These are phyloP conservation scores for Taphrorychus bicolor DNA, from an alignment of 2,888 invertebrate genomes.

Conservation along the genomic window DNA sequence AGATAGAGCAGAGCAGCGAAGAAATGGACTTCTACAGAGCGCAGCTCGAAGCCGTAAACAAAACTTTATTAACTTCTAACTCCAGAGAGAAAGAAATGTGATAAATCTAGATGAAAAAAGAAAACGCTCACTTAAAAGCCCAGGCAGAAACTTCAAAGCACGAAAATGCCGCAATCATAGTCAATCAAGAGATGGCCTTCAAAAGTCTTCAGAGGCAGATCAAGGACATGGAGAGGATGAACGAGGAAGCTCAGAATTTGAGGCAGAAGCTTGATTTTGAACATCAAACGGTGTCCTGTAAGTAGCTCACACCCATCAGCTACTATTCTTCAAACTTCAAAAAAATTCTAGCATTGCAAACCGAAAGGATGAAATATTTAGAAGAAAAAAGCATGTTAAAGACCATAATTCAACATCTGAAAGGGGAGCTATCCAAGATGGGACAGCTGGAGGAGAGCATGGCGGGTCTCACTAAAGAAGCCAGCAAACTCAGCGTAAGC, in stretches of 20 bases:
- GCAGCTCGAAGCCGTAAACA: too few species aligned
- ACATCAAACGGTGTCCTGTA: constrained; percentile 47
- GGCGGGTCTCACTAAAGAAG: constrained; percentile 52
- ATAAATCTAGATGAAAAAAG: constrained; percentile 44
- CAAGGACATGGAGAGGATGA: constrained; percentile 47
- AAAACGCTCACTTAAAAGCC: constrained; percentile 40
- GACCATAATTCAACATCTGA: constrained; percentile 53
- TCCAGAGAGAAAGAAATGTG: not conserved
- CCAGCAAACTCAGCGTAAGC: constrained; percentile 54
- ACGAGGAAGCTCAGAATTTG: constrained; percentile 45
- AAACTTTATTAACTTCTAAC: too few species aligned
- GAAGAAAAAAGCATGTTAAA: constrained; percentile 55
- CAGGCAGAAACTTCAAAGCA: constrained; percentile 36
- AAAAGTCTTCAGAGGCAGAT: constrained; percentile 49
- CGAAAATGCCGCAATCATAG: constrained; percentile 38
- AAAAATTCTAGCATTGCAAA: constrained; percentile 52
- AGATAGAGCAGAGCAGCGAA: constrained; percentile 48
- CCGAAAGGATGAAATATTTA: constrained; percentile 52
- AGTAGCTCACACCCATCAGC: constrained; percentile 2
- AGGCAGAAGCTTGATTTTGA: constrained; percentile 51
- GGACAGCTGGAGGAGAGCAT: constrained; percentile 53
- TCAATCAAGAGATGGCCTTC: constrained; percentile 43
- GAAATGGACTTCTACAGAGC: too few species aligned
- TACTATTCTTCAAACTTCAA: not conserved
- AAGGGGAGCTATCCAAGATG: constrained; percentile 51